These are phyloP conservation scores for human DNA, from an alignment of 2,113 vertebrate species.

Conservation along the genomic window DNA sequence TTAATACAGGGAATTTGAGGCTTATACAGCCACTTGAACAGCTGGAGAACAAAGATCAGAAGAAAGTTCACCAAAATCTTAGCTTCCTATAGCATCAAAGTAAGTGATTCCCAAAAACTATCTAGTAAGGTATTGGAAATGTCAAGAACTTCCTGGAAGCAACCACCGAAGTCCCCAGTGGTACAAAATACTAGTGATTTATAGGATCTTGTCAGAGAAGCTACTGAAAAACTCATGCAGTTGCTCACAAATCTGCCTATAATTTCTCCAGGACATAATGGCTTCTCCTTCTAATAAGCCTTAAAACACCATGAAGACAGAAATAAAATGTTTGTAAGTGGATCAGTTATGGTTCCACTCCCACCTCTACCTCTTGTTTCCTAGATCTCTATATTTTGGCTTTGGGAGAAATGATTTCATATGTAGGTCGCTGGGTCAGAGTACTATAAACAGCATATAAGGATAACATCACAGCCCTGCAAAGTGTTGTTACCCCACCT, in stretches of 20 bases:
- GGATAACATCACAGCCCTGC: not conserved
- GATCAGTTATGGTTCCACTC: not conserved
- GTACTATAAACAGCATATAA: not conserved
- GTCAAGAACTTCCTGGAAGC: not conserved
- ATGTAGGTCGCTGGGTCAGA: not conserved
- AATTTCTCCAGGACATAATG: not conserved
- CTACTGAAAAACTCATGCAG: not conserved
- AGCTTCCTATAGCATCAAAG: not conserved
- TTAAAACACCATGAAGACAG: not conserved
- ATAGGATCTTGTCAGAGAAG: not conserved
- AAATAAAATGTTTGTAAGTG: not conserved
- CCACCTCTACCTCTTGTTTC: not conserved
- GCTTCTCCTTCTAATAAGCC: not conserved
- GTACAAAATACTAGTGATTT: not conserved
- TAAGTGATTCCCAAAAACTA: not conserved
- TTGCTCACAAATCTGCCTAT: not conserved
- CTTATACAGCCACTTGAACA: not conserved
- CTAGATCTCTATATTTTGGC: not conserved
- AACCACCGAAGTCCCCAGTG: not conserved
- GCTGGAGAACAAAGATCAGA: not conserved
- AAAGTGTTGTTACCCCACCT: not conserved
- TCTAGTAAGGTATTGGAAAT: not conserved
- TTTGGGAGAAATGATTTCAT: not conserved
- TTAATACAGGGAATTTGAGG: not conserved
- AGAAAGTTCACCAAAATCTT: not conserved